phyloP scores from a whole-genome alignment of 2,113 vertebrate genomes.

The Myiopsitta monachus region DNA sequence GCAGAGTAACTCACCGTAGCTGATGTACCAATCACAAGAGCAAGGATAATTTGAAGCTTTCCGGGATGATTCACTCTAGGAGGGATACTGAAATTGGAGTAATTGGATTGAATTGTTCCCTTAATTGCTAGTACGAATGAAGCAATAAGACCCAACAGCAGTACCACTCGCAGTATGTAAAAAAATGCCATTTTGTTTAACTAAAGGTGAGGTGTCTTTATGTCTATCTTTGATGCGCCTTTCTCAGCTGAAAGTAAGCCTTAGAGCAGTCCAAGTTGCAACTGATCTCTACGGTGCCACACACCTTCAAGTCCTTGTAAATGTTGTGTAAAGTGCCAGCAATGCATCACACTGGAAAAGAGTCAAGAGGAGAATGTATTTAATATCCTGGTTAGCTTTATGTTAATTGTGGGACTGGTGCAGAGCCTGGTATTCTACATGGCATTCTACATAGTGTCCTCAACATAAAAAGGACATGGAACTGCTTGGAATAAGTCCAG shows the following conservation, averaged over 20 bases:
- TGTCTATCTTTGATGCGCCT: not conserved
- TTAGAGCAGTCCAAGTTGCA: not conserved
- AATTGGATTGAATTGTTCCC: not conserved
- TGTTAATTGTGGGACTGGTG: not conserved
- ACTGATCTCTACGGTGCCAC: not conserved
- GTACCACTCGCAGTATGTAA: not conserved
- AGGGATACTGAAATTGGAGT: not conserved
- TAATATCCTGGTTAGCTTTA: conserved; percentile 5
- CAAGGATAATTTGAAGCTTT: not conserved
- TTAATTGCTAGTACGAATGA: not conserved
- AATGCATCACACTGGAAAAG: not conserved
- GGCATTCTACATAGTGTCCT: not conserved
- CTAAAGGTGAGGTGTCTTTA: not conserved
- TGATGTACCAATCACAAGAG: not conserved
- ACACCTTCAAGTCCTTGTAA: not conserved
- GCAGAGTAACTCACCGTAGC: conserved; percentile 3
- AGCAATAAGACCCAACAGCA: not conserved
- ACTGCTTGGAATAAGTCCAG: not conserved
- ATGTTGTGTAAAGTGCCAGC: not conserved
- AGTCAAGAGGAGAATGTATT: not conserved
- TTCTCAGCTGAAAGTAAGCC: not conserved
- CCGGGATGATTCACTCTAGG: not conserved
- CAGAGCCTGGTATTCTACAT: not conserved
- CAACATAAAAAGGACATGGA: not conserved
- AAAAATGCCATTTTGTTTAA: not conserved